A percentile compares a stretch with the other conserved stretches of the same genome.
phyloP scores from a whole-genome alignment of 2,797 vertebrate genomes.

The Cyprinella venusta region DNA sequence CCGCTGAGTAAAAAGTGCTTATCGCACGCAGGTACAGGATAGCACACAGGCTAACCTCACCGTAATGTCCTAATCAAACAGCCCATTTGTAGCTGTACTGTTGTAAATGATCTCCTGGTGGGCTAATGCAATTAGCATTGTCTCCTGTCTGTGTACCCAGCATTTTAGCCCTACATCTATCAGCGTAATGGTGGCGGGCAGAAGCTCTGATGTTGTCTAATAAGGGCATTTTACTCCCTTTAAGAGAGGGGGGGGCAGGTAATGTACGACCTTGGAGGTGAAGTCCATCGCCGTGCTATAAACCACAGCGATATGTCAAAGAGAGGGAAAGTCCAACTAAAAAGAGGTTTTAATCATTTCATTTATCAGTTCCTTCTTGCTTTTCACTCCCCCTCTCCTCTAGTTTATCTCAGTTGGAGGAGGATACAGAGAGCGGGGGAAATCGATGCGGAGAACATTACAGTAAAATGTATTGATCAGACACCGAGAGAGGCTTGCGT shows the following conservation, averaged over 20 bases:
- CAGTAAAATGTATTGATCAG: slow-evolving; percentile 99
- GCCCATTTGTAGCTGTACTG: slow-evolving; percentile 62
- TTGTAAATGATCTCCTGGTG: slow-evolving; percentile 76
- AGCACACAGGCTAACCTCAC: slow-evolving; percentile 40
- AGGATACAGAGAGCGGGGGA: slow-evolving; percentile 43
- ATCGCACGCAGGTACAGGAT: slow-evolving; percentile 15
- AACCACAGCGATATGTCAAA: slow-evolving; percentile 53
- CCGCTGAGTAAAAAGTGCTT: slow-evolving; percentile 1
- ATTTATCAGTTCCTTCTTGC: slow-evolving; percentile 67
- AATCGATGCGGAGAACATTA: slow-evolving; percentile 92
- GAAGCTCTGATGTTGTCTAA: slow-evolving; percentile 83
- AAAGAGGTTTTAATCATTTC: slow-evolving; percentile 80
- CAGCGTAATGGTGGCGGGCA: slow-evolving; percentile 81
- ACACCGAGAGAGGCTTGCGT: slow-evolving; percentile 82
- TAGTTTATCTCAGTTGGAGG: slow-evolving; percentile 42
- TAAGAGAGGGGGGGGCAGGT: slow-evolving; percentile 79
- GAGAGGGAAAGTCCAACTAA: slow-evolving; percentile 66
- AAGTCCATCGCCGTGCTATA: slow-evolving; percentile 73
- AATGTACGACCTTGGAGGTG: slow-evolving; percentile 74
- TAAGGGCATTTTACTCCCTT: slow-evolving; percentile 80
- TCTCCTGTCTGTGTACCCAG: slow-evolving; percentile 73
- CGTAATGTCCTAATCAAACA: slow-evolving; percentile 65
- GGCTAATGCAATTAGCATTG: slow-evolving; percentile 78
- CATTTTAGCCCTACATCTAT: slow-evolving; percentile 82
- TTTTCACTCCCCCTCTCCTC: slow-evolving; percentile 51